phyloP scores from a whole-genome alignment of 2,888 invertebrate genomes.

The Dendrolimus houi region DNA sequence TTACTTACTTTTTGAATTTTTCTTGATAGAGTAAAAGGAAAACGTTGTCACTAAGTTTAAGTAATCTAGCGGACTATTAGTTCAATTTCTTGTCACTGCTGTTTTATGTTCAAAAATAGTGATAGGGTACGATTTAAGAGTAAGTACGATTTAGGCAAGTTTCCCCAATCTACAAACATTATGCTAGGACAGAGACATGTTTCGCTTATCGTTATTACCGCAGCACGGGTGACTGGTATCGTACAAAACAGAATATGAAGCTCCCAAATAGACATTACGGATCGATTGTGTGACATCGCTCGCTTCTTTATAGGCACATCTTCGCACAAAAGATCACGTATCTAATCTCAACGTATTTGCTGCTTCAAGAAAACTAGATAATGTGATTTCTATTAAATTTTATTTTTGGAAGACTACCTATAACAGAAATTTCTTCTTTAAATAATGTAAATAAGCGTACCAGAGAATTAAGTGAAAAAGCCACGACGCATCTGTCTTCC shows the following conservation, averaged over 20 bases:
- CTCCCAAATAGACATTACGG: constrained; percentile 2
- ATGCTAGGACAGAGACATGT: neutral
- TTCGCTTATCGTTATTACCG: neutral
- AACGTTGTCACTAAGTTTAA: too few relatives aligned
- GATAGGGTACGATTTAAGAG: too few relatives aligned
- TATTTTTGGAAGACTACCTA: neutral
- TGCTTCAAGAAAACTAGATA: constrained; percentile 3
- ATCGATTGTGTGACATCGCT: constrained; percentile 13
- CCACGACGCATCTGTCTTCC: neutral
- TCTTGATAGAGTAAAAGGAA: too few relatives aligned
- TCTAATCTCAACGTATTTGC: constrained; percentile 20
- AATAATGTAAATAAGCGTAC: neutral
- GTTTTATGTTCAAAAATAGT: too few relatives aligned
- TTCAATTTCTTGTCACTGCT: too few relatives aligned
- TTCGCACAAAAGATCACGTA: constrained; percentile 19
- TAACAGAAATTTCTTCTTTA: neutral
- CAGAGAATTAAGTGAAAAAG: too few relatives aligned
- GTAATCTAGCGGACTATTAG: too few relatives aligned
- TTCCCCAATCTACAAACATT: neutral
- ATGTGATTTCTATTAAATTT: neutral
- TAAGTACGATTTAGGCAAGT: too few relatives aligned
- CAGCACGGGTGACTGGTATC: constrained; percentile 1
- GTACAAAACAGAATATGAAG: neutral
- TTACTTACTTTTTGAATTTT: too few relatives aligned
- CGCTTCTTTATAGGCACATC: constrained; percentile 10